phyloP scores from a whole-genome alignment of 2,888 invertebrate genomes.

The Lasioglossum figueresi region DNA sequence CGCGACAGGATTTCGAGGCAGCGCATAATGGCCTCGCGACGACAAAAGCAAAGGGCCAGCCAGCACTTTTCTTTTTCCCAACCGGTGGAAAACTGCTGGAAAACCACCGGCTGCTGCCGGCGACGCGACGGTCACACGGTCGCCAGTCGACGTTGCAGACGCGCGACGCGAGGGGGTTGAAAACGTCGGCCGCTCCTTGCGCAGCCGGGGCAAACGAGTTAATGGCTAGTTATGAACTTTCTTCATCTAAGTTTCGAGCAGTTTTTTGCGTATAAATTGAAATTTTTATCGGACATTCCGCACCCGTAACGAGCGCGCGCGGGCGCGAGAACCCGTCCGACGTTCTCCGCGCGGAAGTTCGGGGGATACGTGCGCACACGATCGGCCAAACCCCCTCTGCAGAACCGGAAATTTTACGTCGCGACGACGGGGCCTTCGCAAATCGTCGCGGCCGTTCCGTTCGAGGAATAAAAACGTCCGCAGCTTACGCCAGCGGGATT shows the following conservation, averaged over 20 bases:
- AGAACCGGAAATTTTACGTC: neutral
- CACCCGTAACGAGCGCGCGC: slow-evolving; percentile 70
- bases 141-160: neutral
- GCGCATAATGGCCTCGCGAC: slow-evolving; percentile 29
- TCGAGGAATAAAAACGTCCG: neutral
- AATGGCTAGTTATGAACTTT: slow-evolving; percentile 79
- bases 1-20: slow-evolving; percentile 11
- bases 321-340: neutral
- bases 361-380: slow-evolving; percentile 25
- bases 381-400: neutral
- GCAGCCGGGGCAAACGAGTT: slow-evolving; percentile 69
- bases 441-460: neutral
- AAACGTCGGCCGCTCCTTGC: slow-evolving; percentile 38
- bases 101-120: neutral
- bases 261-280: slow-evolving; percentile 78
- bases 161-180: neutral
- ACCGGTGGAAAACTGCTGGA: neutral
- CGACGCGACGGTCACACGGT: slow-evolving; percentile 9
- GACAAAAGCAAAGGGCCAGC: slow-evolving; percentile 36
- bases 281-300: slow-evolving; percentile 75
- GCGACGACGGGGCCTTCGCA: neutral
- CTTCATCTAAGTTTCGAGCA: slow-evolving; percentile 77
- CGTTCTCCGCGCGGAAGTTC: slow-evolving; percentile 48
- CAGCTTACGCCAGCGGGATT: neutral
- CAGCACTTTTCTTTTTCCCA: slow-evolving; percentile 26